These are phyloP conservation scores for Eristalis arbustorum DNA, from an alignment of 2,888 invertebrate genomes.

Conservation along the genomic window DNA sequence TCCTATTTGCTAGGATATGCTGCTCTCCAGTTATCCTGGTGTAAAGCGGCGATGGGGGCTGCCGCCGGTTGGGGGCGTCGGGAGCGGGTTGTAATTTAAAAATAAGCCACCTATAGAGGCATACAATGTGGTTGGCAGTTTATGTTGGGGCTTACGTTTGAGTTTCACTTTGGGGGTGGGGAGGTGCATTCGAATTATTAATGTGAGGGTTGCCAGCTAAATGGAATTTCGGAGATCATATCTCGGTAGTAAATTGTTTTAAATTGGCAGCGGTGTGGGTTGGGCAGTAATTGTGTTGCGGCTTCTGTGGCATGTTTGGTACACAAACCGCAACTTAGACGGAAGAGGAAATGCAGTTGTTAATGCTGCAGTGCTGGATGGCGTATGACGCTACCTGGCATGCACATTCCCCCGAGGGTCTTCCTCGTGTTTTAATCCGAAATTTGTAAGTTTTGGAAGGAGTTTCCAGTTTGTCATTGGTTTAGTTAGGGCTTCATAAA, in stretches of 20 bases:
- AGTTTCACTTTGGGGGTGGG: not conserved
- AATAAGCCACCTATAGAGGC: conserved; percentile 42
- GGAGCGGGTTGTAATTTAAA: conserved; percentile 53
- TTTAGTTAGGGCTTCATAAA: not conserved
- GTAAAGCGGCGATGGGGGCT: conserved; percentile 7
- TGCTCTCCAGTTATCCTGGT: conserved; percentile 14
- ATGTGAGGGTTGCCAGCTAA: conserved; percentile 47
- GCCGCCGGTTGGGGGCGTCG: not conserved
- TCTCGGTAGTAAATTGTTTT: conserved; percentile 38
- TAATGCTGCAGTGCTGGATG: not conserved
- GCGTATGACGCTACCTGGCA: not conserved
- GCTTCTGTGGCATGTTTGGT: not conserved
- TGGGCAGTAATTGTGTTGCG: conserved; percentile 37
- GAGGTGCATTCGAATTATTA: conserved; percentile 33
- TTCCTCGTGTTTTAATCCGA: not conserved
- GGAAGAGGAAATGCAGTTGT: not conserved
- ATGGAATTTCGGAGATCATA: conserved; percentile 38
- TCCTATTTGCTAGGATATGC: conserved; percentile 16
- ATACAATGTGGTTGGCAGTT: not conserved
- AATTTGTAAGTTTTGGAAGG: not conserved
- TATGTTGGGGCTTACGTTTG: not conserved
- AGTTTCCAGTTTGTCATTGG: not conserved
- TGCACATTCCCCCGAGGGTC: not conserved
- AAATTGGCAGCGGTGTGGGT: not conserved
- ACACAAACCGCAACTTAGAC: not conserved